phyloP scores from a whole-genome alignment of 1,140 invertebrate species.

The Achroia grisella region DNA sequence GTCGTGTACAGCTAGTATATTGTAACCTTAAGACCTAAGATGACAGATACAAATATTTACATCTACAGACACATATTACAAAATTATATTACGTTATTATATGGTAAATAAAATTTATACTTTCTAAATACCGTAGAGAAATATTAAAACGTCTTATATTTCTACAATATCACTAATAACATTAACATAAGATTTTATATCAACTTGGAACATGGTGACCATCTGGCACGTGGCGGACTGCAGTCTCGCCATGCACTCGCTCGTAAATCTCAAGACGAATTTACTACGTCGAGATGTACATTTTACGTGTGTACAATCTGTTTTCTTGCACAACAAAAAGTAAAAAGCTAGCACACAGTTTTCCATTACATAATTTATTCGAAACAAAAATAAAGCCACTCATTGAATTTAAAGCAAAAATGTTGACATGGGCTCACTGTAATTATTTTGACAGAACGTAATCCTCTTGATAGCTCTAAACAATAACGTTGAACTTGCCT shows the following conservation, averaged over 20 bases:
- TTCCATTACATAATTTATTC: too few species aligned
- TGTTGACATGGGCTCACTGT: neutral
- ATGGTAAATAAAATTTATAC: too few species aligned
- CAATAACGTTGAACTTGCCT: conserved; percentile 27
- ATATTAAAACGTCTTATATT: neutral
- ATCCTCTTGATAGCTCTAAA: conserved; percentile 26
- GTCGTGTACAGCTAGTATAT: too few species aligned
- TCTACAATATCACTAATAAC: neutral
- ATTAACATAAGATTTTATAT: conserved; percentile 1
- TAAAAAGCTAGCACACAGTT: too few species aligned
- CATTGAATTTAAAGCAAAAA: too few species aligned
- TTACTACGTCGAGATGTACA: conserved; percentile 10
- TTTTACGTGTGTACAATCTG: conserved; percentile 3
- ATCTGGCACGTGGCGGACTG: conserved; percentile 13
- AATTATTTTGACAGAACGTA: conserved; percentile 5
- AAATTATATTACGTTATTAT: too few species aligned
- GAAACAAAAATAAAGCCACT: too few species aligned
- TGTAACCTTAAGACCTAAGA: too few species aligned
- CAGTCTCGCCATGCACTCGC: conserved; percentile 11
- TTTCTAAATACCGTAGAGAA: too few species aligned
- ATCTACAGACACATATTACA: too few species aligned
- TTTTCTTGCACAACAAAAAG: neutral
- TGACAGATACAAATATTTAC: too few species aligned
- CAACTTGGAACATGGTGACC: conserved; percentile 10
- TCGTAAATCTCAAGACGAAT: conserved; percentile 18